These are phyloP conservation scores for Sparus aurata DNA, from an alignment of 2,797 vertebrate genomes.

Conservation along the genomic window DNA sequence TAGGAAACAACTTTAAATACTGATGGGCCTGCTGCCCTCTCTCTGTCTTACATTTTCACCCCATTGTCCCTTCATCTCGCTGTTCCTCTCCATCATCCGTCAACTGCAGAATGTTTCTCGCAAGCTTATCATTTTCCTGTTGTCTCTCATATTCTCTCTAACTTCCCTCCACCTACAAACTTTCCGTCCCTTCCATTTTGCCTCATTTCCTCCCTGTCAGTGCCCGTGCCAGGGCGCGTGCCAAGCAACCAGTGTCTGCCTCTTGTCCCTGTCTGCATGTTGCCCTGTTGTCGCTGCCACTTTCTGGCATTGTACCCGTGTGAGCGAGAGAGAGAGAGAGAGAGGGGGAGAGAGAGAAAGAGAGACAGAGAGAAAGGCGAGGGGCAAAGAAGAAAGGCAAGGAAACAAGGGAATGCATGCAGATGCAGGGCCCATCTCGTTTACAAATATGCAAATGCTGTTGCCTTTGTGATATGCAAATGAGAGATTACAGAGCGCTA, in stretches of 20 bases:
- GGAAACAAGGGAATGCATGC: constrained; percentile 87
- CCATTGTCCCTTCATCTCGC: constrained; percentile 19
- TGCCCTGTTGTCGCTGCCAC: constrained; percentile 71
- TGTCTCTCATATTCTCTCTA: constrained; percentile 26
- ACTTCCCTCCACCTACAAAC: constrained; percentile 18
- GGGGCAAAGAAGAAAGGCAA: constrained; percentile 81
- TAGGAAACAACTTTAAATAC: neutral
- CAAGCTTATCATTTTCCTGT: constrained; percentile 9
- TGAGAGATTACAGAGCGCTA: constrained; percentile 93
- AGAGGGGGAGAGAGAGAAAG: constrained; percentile 53
- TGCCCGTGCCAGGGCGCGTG: constrained; percentile 63
- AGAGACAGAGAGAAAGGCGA: constrained; percentile 55
- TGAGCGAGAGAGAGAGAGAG: constrained; percentile 38
- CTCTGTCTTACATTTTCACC: constrained; percentile 16
- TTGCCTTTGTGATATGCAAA: constrained; percentile 96
- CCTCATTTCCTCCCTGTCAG: constrained; percentile 38
- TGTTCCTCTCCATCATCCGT: constrained; percentile 16
- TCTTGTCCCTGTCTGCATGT: constrained; percentile 72
- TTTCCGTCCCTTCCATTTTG: constrained; percentile 14
- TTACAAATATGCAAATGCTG: constrained; percentile 96
- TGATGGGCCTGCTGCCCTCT: neutral
- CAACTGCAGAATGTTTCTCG: constrained; percentile 21
- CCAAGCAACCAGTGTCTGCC: constrained; percentile 58
- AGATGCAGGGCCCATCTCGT: constrained; percentile 90
- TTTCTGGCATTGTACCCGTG: constrained; percentile 78